Percentiles rank a stretch among this genome's conserved stretches.
Conservation (phyloP, 2,113 vertebrate genomes). For the Fregetta grallaria region DNA sequence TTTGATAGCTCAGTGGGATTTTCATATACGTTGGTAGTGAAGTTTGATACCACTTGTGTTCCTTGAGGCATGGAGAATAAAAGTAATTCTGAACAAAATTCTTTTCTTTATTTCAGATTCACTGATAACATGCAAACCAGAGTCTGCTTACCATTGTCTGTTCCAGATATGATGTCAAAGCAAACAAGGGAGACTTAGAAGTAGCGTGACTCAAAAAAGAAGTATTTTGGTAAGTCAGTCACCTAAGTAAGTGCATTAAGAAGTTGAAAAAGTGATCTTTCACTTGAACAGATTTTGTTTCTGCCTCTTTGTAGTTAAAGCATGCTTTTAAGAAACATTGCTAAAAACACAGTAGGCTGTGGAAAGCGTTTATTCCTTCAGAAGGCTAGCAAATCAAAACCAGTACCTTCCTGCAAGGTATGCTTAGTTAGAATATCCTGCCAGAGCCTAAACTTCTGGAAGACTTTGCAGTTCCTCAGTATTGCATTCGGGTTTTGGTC, state of each 20-base stretch:
- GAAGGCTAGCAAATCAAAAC: neutral
- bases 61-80: neutral
- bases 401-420: neutral
- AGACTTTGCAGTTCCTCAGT: neutral
- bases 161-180: neutral
- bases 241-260: neutral
- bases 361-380: neutral
- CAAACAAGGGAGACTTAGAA: neutral
- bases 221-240: slow-evolving; percentile 44
- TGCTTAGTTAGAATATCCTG: neutral
- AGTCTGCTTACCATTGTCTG: neutral
- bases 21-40: neutral
- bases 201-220: neutral
- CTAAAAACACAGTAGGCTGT: neutral
- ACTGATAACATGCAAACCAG: neutral
- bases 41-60: neutral
- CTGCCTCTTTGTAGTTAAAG: neutral
- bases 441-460: neutral
- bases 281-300: neutral
- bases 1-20: neutral
- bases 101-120: slow-evolving; percentile 4
- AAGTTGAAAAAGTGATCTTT: neutral
- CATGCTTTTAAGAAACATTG: neutral
- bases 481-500: neutral
- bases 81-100: neutral